These are phyloP conservation scores for Vidua chalybeata DNA, from an alignment of 2,113 vertebrate species.

Conservation along the genomic window DNA sequence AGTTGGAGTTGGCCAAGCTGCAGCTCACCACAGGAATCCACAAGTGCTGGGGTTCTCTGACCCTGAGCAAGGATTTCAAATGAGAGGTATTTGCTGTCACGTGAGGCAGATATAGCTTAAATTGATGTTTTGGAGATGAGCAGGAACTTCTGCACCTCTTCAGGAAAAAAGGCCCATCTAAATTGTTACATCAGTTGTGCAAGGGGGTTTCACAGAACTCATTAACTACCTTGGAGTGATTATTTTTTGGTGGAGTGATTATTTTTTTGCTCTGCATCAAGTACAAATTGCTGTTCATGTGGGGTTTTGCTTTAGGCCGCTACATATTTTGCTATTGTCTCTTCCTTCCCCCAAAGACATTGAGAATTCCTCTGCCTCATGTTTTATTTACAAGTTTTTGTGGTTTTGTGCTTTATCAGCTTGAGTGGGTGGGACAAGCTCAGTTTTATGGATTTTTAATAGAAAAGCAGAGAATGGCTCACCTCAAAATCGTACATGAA, in stretches of 20 bases:
- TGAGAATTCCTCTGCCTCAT: neutral
- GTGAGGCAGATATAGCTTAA: fast-evolving
- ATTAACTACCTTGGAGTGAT: neutral
- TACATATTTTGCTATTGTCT: slow-evolving; percentile 5
- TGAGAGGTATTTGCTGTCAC: neutral
- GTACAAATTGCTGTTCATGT: neutral
- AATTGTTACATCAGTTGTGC: neutral
- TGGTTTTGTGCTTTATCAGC: slow-evolving; percentile 13
- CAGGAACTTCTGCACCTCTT: neutral
- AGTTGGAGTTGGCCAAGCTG: neutral
- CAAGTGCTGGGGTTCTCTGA: neutral
- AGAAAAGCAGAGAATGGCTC: neutral
- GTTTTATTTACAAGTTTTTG: slow-evolving; percentile 12
- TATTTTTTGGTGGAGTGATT: neutral
- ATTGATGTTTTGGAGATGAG: neutral
- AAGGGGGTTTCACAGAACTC: neutral
- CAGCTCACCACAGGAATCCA: neutral
- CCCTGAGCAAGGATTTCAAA: neutral
- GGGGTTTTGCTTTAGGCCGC: neutral
- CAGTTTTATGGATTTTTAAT: neutral
- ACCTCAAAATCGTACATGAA: neutral
- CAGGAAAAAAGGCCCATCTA: neutral
- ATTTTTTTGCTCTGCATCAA: neutral
- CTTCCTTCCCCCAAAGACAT: neutral
- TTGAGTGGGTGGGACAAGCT: neutral